Evolutionary conservation across 2,888 invertebrate genomes (phyloP).

Genomic region (Drosophila mulleri): DNA sequence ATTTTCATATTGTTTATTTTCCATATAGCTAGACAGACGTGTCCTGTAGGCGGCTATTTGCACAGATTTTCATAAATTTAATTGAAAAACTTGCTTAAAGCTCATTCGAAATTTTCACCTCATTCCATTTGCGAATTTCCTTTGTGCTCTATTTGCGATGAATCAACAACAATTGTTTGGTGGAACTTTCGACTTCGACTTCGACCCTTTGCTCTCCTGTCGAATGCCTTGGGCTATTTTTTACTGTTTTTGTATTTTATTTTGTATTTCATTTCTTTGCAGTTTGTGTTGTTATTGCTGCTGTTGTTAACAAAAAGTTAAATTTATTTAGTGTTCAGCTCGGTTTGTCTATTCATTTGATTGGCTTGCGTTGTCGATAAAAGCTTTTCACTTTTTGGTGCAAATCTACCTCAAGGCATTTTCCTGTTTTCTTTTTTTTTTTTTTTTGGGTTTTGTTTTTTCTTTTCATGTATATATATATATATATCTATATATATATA

Average conservation of each 20-base stretch:
- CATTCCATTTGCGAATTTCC: conserved; percentile 15
- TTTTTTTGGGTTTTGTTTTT: not conserved
- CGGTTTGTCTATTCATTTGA: conserved; percentile 74
- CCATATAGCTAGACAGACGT: not conserved
- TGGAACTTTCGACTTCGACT: conserved; percentile 13
- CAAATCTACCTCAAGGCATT: conserved; percentile 30
- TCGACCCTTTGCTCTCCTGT: conserved; percentile 31
- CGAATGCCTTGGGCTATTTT: conserved; percentile 36
- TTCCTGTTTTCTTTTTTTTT: not conserved
- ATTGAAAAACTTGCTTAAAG: conserved; percentile 57
- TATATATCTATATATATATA: not conserved
- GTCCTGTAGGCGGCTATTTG: conserved; percentile 4
- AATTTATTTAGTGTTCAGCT: conserved; percentile 67
- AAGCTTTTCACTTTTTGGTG: conserved; percentile 59
- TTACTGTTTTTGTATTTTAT: conserved; percentile 28
- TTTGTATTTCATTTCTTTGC: conserved; percentile 8
- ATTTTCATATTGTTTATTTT: conserved; percentile 20
- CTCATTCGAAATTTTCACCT: conserved; percentile 23
- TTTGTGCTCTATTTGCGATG: conserved; percentile 42
- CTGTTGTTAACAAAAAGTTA: conserved; percentile 37
- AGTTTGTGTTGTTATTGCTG: not conserved
- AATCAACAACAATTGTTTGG: conserved; percentile 55
- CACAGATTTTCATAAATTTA: conserved; percentile 49
- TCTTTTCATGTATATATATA: not conserved
- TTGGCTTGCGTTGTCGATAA: conserved; percentile 57